Evolutionary conservation across 2,797 vertebrate genomes (phyloP).

Genomic region (Acomys russatus): DNA sequence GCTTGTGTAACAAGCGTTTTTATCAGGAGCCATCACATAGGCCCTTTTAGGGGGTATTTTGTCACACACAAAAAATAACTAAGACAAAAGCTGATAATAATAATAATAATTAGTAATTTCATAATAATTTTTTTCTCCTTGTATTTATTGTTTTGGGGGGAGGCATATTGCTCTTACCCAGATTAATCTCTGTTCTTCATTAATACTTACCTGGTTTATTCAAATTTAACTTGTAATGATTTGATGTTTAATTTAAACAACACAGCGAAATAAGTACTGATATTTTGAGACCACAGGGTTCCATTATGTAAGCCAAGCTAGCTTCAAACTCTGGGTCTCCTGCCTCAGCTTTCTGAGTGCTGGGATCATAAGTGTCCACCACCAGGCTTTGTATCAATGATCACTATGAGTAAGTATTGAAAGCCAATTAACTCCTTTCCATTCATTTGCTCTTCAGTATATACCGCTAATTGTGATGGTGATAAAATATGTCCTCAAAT

Average conservation of each 20-base stretch:
- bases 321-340: neutral
- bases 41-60: neutral
- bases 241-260: neutral
- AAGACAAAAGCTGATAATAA: too few relatives aligned
- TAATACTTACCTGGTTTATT: neutral
- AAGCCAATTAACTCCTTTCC: neutral
- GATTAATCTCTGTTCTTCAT: neutral
- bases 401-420: neutral
- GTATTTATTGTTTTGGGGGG: neutral
- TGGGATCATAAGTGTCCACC: neutral
- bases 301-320: neutral
- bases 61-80: neutral
- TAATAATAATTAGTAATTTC: too few relatives aligned
- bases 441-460: neutral
- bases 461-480: neutral
- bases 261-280: neutral
- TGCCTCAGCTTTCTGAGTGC: neutral
- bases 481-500: slow-evolving; percentile 26
- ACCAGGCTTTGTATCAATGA: neutral
- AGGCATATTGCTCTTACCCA: neutral
- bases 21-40: too few relatives aligned
- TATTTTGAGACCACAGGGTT: neutral
- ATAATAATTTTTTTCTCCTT: neutral
- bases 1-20: neutral
- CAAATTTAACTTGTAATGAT: neutral